Percentiles rank a stretch among this genome's conserved stretches.
Conservation (phyloP, 1,140 invertebrate species). For the Temnothorax nylanderi region DNA sequence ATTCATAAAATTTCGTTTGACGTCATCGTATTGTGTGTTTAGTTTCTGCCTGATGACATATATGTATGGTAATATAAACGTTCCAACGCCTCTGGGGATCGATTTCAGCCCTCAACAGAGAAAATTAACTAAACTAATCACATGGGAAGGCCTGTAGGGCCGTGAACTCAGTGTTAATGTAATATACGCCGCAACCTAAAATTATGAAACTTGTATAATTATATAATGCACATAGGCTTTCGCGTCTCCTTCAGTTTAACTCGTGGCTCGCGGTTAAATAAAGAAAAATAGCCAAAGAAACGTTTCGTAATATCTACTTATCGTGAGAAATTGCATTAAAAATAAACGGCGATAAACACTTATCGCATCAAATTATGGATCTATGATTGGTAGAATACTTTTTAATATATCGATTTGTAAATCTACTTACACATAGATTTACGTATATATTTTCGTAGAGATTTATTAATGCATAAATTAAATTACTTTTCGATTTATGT, state of each 20-base stretch:
- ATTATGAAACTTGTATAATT: slow-evolving; percentile 52
- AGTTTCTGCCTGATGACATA: neutral
- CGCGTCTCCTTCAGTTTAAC: neutral
- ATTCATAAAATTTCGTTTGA: neutral
- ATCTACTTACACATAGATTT: neutral
- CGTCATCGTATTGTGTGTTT: neutral
- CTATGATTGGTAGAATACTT: neutral
- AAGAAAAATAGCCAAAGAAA: neutral
- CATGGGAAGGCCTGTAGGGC: slow-evolving; percentile 7
- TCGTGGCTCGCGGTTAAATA: neutral
- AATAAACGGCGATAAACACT: neutral
- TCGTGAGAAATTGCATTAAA: neutral
- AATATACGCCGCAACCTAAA: slow-evolving; percentile 31
- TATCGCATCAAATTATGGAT: neutral
- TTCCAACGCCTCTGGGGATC: slow-evolving; percentile 14
- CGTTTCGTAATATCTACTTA: neutral
- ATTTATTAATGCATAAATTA: neutral
- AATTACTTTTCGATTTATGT: neutral
- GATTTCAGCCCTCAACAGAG: slow-evolving; percentile 33
- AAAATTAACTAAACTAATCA: slow-evolving; percentile 50
- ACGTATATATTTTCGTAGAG: neutral
- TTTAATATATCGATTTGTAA: neutral
- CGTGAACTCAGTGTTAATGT: slow-evolving; percentile 36
- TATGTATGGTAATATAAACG: neutral
- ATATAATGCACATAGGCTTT: neutral